phyloP scores from a whole-genome alignment of 2,888 invertebrate genomes.

The Lumbricus terrestris region DNA sequence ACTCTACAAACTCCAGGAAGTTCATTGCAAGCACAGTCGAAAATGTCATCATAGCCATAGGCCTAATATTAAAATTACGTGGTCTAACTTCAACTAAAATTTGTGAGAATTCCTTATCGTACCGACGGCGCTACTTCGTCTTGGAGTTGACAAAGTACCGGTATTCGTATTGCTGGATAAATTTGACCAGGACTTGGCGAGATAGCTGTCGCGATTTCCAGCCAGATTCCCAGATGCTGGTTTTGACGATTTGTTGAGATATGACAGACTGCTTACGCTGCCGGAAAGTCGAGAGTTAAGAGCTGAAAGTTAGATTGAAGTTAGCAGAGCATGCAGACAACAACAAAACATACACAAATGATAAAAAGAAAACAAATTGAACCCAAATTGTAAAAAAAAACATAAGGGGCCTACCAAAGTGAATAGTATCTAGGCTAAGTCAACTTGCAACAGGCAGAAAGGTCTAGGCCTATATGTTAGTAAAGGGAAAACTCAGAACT shows the following conservation, averaged over 20 bases:
- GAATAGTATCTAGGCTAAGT: background rate
- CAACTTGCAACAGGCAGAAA: background rate
- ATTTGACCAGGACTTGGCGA: conserved; percentile 23
- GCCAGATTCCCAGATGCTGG: background rate
- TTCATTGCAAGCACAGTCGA: no score
- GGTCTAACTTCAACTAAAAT: no score
- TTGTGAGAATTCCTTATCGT: background rate
- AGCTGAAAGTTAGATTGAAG: background rate
- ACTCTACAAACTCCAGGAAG: no score
- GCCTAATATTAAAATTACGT: no score
- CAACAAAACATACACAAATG: background rate
- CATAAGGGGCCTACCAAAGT: background rate
- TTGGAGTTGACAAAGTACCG: background rate
- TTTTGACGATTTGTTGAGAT: conserved; percentile 18
- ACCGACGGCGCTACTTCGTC: background rate
- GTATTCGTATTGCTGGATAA: background rate
- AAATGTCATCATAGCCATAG: no score
- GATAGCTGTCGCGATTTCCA: background rate
- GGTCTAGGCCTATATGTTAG: no score
- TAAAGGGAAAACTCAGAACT: no score
- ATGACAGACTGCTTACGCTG: conserved; percentile 17
- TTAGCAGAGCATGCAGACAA: background rate
- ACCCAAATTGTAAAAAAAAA: background rate
- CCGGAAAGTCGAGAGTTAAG: conserved; percentile 18
- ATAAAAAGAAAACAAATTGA: conserved; percentile 8